Base-by-base conservation (phyloP, 1,140 invertebrate species). In the Heliconius congener region DNA sequence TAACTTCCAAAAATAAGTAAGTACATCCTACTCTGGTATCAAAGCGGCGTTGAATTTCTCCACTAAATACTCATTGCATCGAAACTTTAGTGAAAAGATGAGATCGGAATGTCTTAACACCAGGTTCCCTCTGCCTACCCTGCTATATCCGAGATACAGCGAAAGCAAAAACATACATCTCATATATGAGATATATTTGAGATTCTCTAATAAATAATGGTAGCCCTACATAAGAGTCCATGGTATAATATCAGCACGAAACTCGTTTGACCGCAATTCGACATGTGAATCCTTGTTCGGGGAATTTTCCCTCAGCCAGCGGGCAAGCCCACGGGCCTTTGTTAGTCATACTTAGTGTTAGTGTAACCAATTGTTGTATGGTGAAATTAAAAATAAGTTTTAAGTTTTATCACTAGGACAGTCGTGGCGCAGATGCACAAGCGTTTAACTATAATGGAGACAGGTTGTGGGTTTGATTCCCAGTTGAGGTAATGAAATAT, bases 241-340 rank as follows among this genome's bases (percentile, higher is more conserved):
- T 73, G 39, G 42, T 73, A 46, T 73, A 73, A 46, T 73, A 73
- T 39, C 72, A 19, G 23, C 46, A 71, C 46, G 55, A 34, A 77
- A 77, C 76, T 52, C 34, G 76, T 72, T 55, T 72, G 66, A 72
- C 76, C 60, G 70, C 66, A 71, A 77, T 70, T 23, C 60, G 66
- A 77, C 60, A 71, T 18, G 66, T 77, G 39, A 71, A 71, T 66
- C 39, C 74, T 18, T 76, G 34, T 76, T 76, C 72, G 72, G 27
- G 27, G 72, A 46, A 73, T 73, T 73, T 73, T 27, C 72, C 13
- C 37, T 6, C 16, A 75, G 11, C 34, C 39, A 57, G 16, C 55
- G 74, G 72, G 60, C 72, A n/a, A 23, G 27, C n/a, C n/a, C 34
- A 8, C 19, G 72, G 19, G 16, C 18, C n/a, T 50, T 23, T 23